Evolutionary conservation across 2,888 invertebrate species (phyloP), one percentile per base, ranked within the genome.

Genomic region (Phragmatobia fuliginosa): DNA sequence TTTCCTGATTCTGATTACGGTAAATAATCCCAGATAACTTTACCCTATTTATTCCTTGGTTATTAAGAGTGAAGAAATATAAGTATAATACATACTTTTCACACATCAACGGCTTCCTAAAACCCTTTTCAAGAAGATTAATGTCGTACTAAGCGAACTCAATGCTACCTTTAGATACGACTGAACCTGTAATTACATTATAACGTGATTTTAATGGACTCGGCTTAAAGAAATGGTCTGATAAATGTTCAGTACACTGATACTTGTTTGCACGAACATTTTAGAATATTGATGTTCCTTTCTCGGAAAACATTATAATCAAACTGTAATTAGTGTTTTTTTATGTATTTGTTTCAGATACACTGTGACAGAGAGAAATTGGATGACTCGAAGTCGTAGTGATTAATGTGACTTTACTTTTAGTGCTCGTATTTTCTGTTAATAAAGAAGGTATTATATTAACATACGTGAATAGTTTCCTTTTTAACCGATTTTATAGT

Each of bases 181-280:
- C n/a, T n/a, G n/a, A 69, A 68, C 72, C 16, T 41, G 41, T 82
- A 79, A 83, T 83, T 83, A 78, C 77, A 62, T 68, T 71, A 74
- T 82, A 82, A 82, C 82, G 80, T 79, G 83, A 75, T 75, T 82
- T 83, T 82, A 82, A 83, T 82, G 82, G 75, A 67, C 63, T 52
- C 41, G 41, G 59, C 75, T 73, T 75, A 73, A 61, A 45, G 66
- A 64, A 71, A 72, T 67, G 69, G 68, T 52, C 32, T 71, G 69
- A 72, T 71, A 79, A 32, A 59, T 59, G 10, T 38, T 56, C 18
- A 18, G 18, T 38, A 56, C 14, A 33, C 49, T 63, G 63, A 63
- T 62, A 62, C 28, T 25, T 28, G 38, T 38, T 41, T 31, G 10
- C 28, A 41, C 21, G 18, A 38, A 31, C 38, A 28, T 41, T 41